phyloP scores from a whole-genome alignment of 35 echinoderm and acorn worm species.

The Heliocidaris tuberculata region DNA sequence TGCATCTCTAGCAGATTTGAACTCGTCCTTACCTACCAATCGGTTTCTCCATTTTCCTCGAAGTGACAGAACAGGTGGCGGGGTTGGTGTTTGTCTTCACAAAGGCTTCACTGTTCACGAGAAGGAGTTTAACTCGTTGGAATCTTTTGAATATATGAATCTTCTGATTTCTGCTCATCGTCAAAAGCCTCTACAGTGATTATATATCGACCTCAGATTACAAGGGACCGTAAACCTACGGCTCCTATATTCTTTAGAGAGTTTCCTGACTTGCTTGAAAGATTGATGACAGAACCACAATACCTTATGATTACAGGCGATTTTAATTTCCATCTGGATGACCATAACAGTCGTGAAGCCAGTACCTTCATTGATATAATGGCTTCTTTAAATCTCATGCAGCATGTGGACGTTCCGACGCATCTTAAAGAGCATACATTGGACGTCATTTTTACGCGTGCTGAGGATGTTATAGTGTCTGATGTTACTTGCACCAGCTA shows the following conservation, averaged over 20 bases:
- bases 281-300: not conserved
- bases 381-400: conserved; percentile 24
- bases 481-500: not conserved
- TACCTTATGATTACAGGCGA: conserved; percentile 46
- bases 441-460: conserved; percentile 35
- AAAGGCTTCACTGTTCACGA: not conserved
- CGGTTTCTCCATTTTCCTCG: conserved; percentile 10
- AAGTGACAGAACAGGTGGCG: not conserved
- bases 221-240: not conserved
- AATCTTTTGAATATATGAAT: conserved; percentile 22
- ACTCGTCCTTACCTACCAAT: not conserved
- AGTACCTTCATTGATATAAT: conserved; percentile 25
- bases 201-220: not conserved
- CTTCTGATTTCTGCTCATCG: not conserved
- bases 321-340: conserved; percentile 64
- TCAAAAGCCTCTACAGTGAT: not conserved
- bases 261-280: conserved; percentile 41
- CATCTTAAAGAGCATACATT: conserved; percentile 53
- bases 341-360: conserved; percentile 36
- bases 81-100: not conserved
- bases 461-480: conserved; percentile 30
- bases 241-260: not conserved
- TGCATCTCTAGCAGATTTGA: not conserved
- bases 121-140: not conserved
- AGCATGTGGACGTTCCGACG: not conserved